Evolutionary conservation across 2,888 invertebrate species (phyloP).

Genomic region (Sepioteuthis lessoniana): DNA sequence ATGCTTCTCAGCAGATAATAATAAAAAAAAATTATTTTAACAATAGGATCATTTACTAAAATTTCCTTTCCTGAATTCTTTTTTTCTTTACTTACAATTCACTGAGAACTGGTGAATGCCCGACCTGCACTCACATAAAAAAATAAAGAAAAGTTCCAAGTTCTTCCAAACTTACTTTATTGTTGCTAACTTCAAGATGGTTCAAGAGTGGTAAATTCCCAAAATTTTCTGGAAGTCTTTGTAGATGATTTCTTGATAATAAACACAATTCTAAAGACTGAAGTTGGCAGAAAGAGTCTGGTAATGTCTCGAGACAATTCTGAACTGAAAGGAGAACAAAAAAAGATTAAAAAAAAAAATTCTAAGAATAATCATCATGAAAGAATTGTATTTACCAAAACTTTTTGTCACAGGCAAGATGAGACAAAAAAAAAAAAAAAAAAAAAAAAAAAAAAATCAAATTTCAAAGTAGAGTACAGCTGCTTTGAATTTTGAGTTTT

Average conservation of each 20-base stretch:
- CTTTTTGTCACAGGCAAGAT: no score
- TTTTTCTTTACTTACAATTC: no score
- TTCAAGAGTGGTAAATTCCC: neutral
- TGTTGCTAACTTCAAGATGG: slow-evolving; percentile 6
- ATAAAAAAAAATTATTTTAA: no score
- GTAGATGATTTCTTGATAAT: slow-evolving; percentile 33
- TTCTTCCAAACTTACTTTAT: neutral
- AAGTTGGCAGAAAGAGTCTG: slow-evolving; percentile 37
- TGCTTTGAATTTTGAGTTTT: no score
- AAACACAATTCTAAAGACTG: slow-evolving; percentile 34
- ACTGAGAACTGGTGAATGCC: no score
- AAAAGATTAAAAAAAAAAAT: neutral
- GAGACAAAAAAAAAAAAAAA: neutral
- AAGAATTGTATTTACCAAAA: no score
- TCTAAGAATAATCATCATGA: neutral
- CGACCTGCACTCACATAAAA: no score
- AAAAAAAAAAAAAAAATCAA: no score
- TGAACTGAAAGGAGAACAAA: neutral
- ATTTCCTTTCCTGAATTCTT: no score
- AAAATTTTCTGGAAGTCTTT: slow-evolving; percentile 24
- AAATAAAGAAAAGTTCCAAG: neutral
- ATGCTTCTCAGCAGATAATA: no score
- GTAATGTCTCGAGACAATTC: neutral
- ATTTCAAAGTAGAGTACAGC: no score
- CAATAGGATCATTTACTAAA: no score